Base-by-base conservation (phyloP, 2,888 invertebrate species). In the Brachylomia viminalis region DNA sequence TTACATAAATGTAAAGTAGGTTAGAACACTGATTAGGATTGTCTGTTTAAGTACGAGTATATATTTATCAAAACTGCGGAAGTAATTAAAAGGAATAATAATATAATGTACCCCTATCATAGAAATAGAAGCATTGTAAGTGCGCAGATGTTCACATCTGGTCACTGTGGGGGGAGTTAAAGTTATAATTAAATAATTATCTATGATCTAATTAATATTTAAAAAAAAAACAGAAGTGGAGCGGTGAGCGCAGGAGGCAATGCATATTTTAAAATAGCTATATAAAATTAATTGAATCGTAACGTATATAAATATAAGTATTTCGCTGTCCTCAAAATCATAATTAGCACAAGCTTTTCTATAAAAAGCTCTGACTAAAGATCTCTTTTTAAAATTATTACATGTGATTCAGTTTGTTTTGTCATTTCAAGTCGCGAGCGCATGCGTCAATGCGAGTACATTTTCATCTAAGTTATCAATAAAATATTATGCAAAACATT, bases 401-500 rank as follows among this genome's bases (percentile, higher is more conserved):
- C 54, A 69, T 13, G 30, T 84, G 75, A 80, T 42, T 58, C 64
- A 68, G 6, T 59, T 10, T 10, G 5, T 70, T 33, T 66, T 42
- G 56, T 73, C 56, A 58, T 69, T 69, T 27, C n/a, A 6, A 17
- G 59, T 61, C 15, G 38, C 54, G n/a, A 8, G 47, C 65, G 61
- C 47, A 77, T 73, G 82, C 71, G 85, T 81, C 72, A 77, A 59
- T n/a, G 10, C 5, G 27, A 47, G 47, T 52, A 69, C 42, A 70
- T 84, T 52, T 56, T 49, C 52, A 66, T 65, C 30, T 8, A 59
- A 66, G 52, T 47, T 77, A 82, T 82, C 85, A 74, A 71, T 42
- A 56, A 67, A 73, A 52, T 65, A 64, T 75, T 78, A 74, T 74
- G 83, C 76, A 74, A 76, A 80, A 74, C 49, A 64, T 75, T 74